These are phyloP conservation scores for Anastrepha ludens DNA, from an alignment of 1,140 invertebrate genomes.

Conservation along the genomic window DNA sequence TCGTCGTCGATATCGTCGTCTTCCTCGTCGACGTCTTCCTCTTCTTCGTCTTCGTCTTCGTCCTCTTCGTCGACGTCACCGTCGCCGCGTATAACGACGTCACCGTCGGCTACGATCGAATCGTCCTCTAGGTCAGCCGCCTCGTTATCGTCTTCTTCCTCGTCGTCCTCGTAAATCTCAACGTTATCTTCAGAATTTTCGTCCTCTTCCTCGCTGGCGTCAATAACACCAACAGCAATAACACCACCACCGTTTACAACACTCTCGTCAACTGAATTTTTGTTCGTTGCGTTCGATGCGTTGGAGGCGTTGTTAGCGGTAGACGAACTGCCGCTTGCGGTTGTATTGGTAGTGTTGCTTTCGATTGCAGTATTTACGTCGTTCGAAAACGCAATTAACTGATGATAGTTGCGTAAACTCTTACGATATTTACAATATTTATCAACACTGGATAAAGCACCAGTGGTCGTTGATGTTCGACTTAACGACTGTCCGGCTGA, in stretches of 20 bases:
- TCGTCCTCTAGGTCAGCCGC: conserved; percentile 65
- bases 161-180: conserved; percentile 65
- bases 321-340: conserved; percentile 27
- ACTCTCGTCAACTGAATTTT: conserved; percentile 42
- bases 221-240: conserved; percentile 12
- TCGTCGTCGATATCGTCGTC: conserved; percentile 66
- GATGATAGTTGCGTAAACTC: conserved; percentile 63
- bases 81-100: conserved; percentile 63
- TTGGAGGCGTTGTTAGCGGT: conserved; percentile 25
- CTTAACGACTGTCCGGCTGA: conserved; percentile 27
- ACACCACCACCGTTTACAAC: conserved; percentile 55
- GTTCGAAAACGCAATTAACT: conserved; percentile 54
- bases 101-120: conserved; percentile 63
- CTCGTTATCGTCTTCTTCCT: conserved; percentile 61
- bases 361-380: conserved; percentile 36
- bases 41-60: conserved; percentile 69
- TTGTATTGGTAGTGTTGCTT: conserved; percentile 6
- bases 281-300: conserved; percentile 8
- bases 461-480: conserved; percentile 27
- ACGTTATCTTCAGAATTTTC: conserved; percentile 60
- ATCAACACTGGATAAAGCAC: conserved; percentile 45
- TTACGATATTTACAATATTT: conserved; percentile 64
- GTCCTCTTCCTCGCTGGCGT: conserved; percentile 59
- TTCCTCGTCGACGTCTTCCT: conserved; percentile 68
- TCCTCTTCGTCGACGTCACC: conserved; percentile 68